Conservation (phyloP, 1,140 invertebrate genomes). For the Protaetia brevitarsis region DNA sequence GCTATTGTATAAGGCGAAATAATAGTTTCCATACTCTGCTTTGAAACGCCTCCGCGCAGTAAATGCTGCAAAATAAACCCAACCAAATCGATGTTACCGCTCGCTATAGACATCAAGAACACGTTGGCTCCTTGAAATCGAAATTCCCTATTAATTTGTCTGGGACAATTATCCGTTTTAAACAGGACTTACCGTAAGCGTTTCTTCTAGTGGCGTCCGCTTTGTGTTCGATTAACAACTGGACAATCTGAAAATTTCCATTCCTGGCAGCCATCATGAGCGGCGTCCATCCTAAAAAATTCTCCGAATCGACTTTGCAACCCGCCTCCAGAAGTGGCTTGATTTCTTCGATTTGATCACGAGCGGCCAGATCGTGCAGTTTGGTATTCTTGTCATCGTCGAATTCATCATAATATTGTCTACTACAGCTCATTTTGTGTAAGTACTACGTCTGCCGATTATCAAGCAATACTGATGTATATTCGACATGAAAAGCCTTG, state of each 20-base stretch:
- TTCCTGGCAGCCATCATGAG: constrained; percentile 54
- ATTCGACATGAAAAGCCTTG: too few relatives aligned
- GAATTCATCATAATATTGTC: constrained; percentile 11
- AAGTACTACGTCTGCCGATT: background rate
- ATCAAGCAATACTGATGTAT: too few relatives aligned
- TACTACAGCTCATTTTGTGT: background rate
- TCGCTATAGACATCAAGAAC: constrained; percentile 37
- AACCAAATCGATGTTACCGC: constrained; percentile 39
- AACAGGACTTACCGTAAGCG: constrained; percentile 48
- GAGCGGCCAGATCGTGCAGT: constrained; percentile 38
- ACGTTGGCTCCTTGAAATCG: constrained; percentile 36
- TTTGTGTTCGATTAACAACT: constrained; percentile 47
- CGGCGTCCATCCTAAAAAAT: constrained; percentile 55
- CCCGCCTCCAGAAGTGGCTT: constrained; percentile 30
- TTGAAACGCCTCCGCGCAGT: constrained; percentile 41
- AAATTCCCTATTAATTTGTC: constrained; percentile 14
- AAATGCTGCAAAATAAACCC: constrained; percentile 38
- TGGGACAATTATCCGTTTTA: constrained; percentile 17
- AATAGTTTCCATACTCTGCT: constrained; percentile 35
- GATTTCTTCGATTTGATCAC: constrained; percentile 31
- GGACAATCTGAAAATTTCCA: constrained; percentile 47
- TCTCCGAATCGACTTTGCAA: constrained; percentile 46
- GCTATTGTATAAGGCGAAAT: constrained; percentile 41
- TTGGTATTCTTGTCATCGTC: constrained; percentile 43
- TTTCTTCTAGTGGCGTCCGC: constrained; percentile 49